Conservation (phyloP, 2,113 vertebrate species). For the Clupea harengus region DNA sequence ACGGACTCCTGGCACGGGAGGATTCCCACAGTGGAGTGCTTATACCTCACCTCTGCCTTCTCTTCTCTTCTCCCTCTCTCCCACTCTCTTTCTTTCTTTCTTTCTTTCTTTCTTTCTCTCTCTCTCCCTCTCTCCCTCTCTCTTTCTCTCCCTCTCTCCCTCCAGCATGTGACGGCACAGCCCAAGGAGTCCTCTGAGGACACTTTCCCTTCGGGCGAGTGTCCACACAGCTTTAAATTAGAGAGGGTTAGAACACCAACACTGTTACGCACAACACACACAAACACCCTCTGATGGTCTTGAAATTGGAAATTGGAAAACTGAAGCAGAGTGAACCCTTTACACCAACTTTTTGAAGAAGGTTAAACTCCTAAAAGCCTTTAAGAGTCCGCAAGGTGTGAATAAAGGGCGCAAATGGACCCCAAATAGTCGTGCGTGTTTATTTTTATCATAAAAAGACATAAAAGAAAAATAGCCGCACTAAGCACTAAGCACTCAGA, state of each 20-base stretch:
- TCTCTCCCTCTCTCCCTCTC: background rate
- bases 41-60: background rate
- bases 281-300: background rate
- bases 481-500: background rate
- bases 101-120: background rate
- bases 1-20: background rate
- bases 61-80: background rate
- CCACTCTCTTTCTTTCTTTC: background rate
- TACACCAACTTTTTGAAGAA: background rate
- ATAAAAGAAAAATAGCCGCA: background rate
- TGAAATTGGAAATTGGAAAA: background rate
- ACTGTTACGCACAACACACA: background rate
- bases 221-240: constrained; percentile 2
- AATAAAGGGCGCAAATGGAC: background rate
- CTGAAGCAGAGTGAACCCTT: background rate
- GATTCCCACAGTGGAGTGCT: background rate
- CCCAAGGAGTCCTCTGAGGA: background rate
- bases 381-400: background rate
- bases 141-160: background rate
- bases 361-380: background rate
- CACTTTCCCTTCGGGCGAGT: background rate
- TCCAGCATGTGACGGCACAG: background rate
- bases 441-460: background rate
- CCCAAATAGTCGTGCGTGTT: background rate
- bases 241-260: background rate